Conservation (phyloP, 64 coral and sea anemone genomes). For the Exaiptasia diaphana region DNA sequence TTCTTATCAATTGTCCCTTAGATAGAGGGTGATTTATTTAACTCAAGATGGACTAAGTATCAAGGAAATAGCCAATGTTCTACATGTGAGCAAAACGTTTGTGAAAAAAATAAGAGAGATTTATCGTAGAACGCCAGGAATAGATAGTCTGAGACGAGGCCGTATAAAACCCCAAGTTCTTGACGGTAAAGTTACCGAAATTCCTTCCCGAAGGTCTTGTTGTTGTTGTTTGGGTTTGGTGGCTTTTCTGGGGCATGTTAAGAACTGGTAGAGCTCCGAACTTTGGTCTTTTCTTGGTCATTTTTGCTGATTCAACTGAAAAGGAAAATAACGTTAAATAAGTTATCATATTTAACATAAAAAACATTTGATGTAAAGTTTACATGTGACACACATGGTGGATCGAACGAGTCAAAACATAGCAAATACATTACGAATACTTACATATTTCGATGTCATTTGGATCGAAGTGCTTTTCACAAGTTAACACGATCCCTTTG, state of each 20-base stretch:
- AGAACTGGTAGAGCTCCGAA: slow-evolving; percentile 12
- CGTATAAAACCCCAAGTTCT: too few relatives aligned
- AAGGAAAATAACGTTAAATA: background rate
- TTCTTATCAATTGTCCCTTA: background rate
- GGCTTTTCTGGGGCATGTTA: slow-evolving; percentile 55
- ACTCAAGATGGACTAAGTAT: background rate
- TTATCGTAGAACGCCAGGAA: too few relatives aligned
- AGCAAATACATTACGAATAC: background rate
- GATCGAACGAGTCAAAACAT: background rate
- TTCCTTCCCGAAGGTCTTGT: slow-evolving; percentile 23
- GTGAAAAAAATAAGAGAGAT: background rate
- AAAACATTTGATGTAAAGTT: background rate
- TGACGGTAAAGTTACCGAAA: too few relatives aligned
- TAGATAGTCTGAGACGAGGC: too few relatives aligned
- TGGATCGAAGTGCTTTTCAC: slow-evolving; percentile 58
- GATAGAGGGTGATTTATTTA: background rate
- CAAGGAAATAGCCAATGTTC: background rate
- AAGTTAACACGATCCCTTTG: slow-evolving; percentile 32
- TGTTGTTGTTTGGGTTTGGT: slow-evolving; percentile 9
- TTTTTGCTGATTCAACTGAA: background rate
- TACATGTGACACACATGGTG: background rate
- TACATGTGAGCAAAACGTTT: background rate
- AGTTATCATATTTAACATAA: background rate
- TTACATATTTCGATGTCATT: slow-evolving; percentile 23
- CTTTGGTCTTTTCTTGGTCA: slow-evolving; percentile 1